Percentiles rank a stretch among this genome's conserved stretches.
These are phyloP conservation scores for Diplazon laetatorius DNA, from an alignment of 2,888 invertebrate species.

Conservation along the genomic window DNA sequence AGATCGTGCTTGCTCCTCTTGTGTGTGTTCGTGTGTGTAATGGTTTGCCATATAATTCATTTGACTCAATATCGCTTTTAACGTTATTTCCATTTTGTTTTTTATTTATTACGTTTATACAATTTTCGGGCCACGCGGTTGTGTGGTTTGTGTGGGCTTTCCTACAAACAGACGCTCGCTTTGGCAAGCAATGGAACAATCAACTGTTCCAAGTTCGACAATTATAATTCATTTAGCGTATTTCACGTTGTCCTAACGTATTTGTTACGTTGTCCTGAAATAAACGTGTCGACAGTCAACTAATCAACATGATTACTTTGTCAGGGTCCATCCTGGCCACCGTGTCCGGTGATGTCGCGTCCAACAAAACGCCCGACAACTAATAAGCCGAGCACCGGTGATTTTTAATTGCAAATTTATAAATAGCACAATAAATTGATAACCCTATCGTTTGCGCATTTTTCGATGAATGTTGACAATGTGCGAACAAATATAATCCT, in stretches of 20 bases:
- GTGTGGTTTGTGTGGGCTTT: conserved; percentile 15
- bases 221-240: conserved; percentile 12
- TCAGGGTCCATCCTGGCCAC: too few species aligned
- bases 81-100: conserved; percentile 39
- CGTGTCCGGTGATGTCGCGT: too few species aligned
- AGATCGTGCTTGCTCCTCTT: conserved; percentile 30
- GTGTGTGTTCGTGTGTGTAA: conserved; percentile 7
- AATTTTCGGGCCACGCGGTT: conserved; percentile 51
- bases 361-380: too few species aligned
- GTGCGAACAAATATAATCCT: conserved; percentile 12
- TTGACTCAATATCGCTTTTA: conserved; percentile 31
- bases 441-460: neutral
- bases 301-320: neutral
- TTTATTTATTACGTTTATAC: conserved; percentile 56
- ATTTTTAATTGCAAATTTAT: neutral
- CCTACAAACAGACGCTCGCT: neutral
- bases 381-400: neutral
- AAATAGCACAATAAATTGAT: neutral
- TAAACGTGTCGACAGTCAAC: conserved; percentile 6
- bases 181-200: conserved; percentile 34
- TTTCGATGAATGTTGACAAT: conserved; percentile 4
- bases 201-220: conserved; percentile 30
- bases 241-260: neutral
- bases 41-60: conserved; percentile 12
- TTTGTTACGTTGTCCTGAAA: neutral